Percentiles rank a stretch among this genome's conserved stretches.
Conservation (phyloP, 1,140 invertebrate genomes). For the Drosophila watanabei region DNA sequence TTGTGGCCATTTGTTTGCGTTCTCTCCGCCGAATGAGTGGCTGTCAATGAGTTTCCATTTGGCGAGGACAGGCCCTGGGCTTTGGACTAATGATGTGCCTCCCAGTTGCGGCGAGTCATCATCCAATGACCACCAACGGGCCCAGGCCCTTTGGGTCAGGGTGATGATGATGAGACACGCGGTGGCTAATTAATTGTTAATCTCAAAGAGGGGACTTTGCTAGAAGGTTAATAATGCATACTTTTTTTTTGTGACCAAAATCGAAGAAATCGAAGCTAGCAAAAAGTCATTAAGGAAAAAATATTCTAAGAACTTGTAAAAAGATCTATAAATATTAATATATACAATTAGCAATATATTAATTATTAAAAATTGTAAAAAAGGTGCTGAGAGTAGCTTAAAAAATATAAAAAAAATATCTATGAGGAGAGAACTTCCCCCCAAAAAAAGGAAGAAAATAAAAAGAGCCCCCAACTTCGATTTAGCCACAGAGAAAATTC, state of each 20-base stretch:
- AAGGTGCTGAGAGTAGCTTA: background rate
- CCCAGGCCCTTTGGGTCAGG: slow-evolving; percentile 61
- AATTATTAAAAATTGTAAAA: too few species aligned
- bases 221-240: background rate
- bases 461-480: slow-evolving; percentile 2
- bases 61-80: slow-evolving; percentile 9
- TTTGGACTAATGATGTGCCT: slow-evolving; percentile 16
- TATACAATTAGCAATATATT: too few species aligned
- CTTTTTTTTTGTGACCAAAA: background rate
- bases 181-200: slow-evolving; percentile 10
- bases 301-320: background rate
- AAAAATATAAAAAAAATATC: too few species aligned
- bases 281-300: background rate
- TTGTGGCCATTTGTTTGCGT: slow-evolving; percentile 38
- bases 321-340: too few species aligned
- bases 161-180: slow-evolving; percentile 19
- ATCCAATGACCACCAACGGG: slow-evolving; percentile 19
- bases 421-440: too few species aligned
- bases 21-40: slow-evolving; percentile 14
- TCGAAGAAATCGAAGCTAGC: background rate
- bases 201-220: background rate
- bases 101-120: slow-evolving; percentile 27
- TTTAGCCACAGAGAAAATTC: slow-evolving; percentile 18
- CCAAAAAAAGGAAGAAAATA: background rate
- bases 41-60: slow-evolving; percentile 25